Conservation (phyloP, 23 tunicate species). For the Styela plicata region DNA sequence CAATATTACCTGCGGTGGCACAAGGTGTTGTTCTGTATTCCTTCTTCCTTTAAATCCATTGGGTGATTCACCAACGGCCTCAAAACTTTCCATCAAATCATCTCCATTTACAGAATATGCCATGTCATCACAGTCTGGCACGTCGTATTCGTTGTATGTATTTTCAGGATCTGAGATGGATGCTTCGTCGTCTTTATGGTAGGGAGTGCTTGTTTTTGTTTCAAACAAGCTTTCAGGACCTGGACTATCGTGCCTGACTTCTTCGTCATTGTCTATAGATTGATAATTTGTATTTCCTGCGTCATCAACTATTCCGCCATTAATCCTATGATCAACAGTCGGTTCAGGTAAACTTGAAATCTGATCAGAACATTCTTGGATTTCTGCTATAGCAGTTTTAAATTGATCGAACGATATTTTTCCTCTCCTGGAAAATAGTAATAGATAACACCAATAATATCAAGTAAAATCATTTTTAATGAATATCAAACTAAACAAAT, state of each 20-base stretch:
- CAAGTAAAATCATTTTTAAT: no score
- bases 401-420: slow-evolving; percentile 43
- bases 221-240: neutral
- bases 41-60: neutral
- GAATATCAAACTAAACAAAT: no score
- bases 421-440: slow-evolving; percentile 4
- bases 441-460: neutral
- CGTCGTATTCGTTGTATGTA: slow-evolving; percentile 94
- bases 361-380: slow-evolving; percentile 11
- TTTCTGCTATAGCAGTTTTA: slow-evolving; percentile 43
- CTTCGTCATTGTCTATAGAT: neutral
- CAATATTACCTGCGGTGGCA: slow-evolving; percentile 2
- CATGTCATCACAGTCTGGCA: slow-evolving; percentile 64
- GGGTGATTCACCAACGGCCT: slow-evolving; percentile 56
- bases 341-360: neutral
- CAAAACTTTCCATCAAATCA: slow-evolving; percentile 71
- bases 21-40: neutral
- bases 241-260: neutral
- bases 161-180: slow-evolving; percentile 85
- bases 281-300: neutral
- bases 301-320: neutral
- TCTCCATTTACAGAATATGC: slow-evolving; percentile 15
- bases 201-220: neutral
- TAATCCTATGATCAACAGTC: neutral
- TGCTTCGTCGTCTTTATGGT: slow-evolving; percentile 33